Evolutionary conservation across 2,888 invertebrate species (phyloP).

Genomic region (Lumbricus terrestris): DNA sequence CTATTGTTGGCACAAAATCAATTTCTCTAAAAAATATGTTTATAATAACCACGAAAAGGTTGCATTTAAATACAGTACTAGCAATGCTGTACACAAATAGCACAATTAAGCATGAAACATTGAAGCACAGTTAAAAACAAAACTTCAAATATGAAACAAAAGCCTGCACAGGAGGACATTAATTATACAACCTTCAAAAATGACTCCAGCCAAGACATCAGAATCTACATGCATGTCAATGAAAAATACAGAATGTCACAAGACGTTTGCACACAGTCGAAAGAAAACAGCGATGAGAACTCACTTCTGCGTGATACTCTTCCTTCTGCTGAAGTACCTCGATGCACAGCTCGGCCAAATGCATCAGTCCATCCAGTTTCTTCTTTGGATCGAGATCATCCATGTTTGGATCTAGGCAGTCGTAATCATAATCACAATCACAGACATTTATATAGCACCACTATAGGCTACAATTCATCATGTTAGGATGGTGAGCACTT

Average conservation of each 20-base stretch:
- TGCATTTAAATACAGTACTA: neutral
- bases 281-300: slow-evolving; percentile 36
- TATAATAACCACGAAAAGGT: neutral
- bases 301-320: slow-evolving; percentile 99
- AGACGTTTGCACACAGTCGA: neutral
- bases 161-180: neutral
- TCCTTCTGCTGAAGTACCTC: slow-evolving; percentile 98
- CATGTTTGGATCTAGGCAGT: slow-evolving; percentile 7
- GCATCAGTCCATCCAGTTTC: slow-evolving; percentile 86
- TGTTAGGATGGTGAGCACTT: no score
- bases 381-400: slow-evolving; percentile 49
- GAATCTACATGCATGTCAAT: neutral
- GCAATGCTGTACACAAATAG: neutral
- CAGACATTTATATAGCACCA: neutral
- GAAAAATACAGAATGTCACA: neutral
- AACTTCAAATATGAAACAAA: neutral
- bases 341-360: slow-evolving; percentile 94
- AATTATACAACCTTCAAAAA: neutral
- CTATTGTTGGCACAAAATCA: neutral
- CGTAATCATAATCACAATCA: no score
- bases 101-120: neutral
- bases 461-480: neutral
- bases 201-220: neutral
- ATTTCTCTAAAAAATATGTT: neutral
- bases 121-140: neutral